A percentile compares a stretch with the other conserved stretches of the same genome.
phyloP scores from a whole-genome alignment of 1,140 invertebrate species.

The Stegodyphus mimosarum region DNA sequence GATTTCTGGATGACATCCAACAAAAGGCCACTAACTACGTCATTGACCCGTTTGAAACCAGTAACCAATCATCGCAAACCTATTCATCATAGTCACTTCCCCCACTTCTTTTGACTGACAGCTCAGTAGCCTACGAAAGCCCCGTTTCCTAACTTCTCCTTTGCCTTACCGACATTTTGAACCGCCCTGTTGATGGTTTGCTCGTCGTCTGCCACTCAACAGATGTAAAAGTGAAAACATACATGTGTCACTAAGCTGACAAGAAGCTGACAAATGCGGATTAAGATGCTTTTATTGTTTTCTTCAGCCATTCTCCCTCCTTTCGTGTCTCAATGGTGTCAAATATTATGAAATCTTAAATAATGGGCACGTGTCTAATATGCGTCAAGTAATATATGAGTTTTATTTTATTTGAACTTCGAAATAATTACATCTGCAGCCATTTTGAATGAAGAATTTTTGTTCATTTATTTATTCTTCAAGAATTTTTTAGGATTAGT shows the following conservation, averaged over 20 bases:
- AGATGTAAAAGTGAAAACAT: neutral
- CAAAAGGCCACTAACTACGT: slow-evolving; percentile 37
- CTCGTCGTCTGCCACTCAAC: neutral
- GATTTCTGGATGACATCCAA: slow-evolving; percentile 10
- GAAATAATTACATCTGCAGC: too few relatives aligned
- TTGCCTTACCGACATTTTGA: neutral
- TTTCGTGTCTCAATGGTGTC: too few relatives aligned
- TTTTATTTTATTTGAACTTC: too few relatives aligned
- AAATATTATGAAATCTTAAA: too few relatives aligned
- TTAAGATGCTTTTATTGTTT: slow-evolving; percentile 23
- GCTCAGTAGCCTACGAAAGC: slow-evolving; percentile 25
- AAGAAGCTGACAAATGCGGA: slow-evolving; percentile 29
- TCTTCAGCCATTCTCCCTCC: neutral
- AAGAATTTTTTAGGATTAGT: too few relatives aligned
- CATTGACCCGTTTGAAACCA: neutral
- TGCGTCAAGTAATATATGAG: too few relatives aligned
- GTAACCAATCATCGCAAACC: slow-evolving; percentile 59
- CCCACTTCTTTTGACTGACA: slow-evolving; percentile 42
- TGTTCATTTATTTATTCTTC: too few relatives aligned
- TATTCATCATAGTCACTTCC: slow-evolving; percentile 61
- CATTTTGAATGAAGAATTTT: too few relatives aligned
- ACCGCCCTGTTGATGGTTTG: slow-evolving; percentile 22
- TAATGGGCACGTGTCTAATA: too few relatives aligned
- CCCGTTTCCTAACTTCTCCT: slow-evolving; percentile 3
- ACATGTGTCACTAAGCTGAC: slow-evolving; percentile 17